Conservation (phyloP, 2,797 vertebrate species). For the Discoglossus pictus region DNA sequence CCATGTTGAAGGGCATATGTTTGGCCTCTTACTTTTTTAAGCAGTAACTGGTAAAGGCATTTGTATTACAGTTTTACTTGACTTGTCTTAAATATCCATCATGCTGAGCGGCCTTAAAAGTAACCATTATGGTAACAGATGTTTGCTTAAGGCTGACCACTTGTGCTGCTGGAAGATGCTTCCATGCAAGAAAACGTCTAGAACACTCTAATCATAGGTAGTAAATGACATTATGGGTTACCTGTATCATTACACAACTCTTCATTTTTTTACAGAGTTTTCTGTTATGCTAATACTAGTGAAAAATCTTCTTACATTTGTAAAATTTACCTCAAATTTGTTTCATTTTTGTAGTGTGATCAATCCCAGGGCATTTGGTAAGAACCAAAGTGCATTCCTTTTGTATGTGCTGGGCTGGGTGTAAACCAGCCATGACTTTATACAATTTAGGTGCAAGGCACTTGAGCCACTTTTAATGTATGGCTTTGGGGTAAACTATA, state of each 20-base stretch:
- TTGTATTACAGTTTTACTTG: constrained; percentile 59
- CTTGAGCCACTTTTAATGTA: constrained; percentile 77
- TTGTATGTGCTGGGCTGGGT: constrained; percentile 80
- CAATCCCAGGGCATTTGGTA: constrained; percentile 96
- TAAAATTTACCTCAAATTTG: constrained; percentile 95
- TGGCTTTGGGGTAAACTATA: constrained; percentile 69
- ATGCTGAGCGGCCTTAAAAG: constrained; percentile 69
- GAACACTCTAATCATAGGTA: constrained; percentile 61
- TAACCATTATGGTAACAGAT: constrained; percentile 67
- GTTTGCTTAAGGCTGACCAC: constrained; percentile 55
- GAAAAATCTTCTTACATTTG: constrained; percentile 73
- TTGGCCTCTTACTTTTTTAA: constrained; percentile 71
- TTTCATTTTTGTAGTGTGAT: constrained; percentile 82
- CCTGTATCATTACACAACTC: constrained; percentile 74
- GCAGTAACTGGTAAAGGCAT: constrained; percentile 58
- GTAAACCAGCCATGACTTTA: constrained; percentile 71
- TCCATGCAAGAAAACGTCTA: constrained; percentile 12
- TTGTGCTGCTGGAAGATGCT: constrained; percentile 52
- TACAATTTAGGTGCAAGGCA: constrained; percentile 78
- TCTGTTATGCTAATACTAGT: constrained; percentile 74
- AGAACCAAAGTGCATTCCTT: constrained; percentile 99
- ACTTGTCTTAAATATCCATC: constrained; percentile 69
- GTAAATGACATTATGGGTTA: constrained; percentile 67
- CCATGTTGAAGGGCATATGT: constrained; percentile 68
- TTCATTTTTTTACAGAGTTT: constrained; percentile 62